Percentiles rank a stretch among this genome's conserved stretches.
Conservation (phyloP, 2,888 invertebrate species). For the Empis livida region DNA sequence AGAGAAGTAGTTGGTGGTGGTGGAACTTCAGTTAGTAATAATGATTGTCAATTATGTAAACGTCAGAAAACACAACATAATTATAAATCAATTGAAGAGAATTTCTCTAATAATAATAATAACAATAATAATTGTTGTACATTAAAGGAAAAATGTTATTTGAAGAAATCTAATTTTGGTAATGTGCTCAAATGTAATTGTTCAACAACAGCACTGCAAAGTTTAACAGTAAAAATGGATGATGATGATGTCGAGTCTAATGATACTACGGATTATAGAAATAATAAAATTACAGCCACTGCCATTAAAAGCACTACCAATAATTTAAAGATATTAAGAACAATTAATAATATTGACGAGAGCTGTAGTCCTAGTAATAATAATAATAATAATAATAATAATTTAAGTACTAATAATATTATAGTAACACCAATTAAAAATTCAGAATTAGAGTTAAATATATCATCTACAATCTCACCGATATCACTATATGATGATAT, state of each 20-base stretch:
- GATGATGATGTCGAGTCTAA: conserved; percentile 1
- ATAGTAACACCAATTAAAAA: no score
- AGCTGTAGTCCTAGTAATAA: conserved; percentile 7
- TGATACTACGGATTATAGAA: background rate
- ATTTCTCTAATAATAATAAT: conserved; percentile 22
- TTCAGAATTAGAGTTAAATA: no score
- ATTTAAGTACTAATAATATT: background rate
- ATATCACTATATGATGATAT: no score
- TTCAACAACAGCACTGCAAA: background rate
- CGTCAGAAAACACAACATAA: conserved; percentile 35
- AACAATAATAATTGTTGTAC: conserved; percentile 11
- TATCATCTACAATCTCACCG: no score
- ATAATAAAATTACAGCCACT: conserved; percentile 1
- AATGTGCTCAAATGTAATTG: background rate
- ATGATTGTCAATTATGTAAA: conserved; percentile 34
- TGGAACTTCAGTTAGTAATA: background rate
- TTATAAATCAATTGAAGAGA: conserved; percentile 11
- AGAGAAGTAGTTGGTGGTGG: conserved; percentile 6
- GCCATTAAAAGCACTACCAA: no score
- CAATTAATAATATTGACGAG: background rate
- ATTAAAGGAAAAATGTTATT: background rate
- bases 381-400: conserved; percentile 7
- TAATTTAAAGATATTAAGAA: no score
- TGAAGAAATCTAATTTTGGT: no score
- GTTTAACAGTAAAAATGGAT: conserved; percentile 2